These are phyloP conservation scores for Pedionomus torquatus DNA, from an alignment of 2,113 vertebrate genomes.

Conservation along the genomic window DNA sequence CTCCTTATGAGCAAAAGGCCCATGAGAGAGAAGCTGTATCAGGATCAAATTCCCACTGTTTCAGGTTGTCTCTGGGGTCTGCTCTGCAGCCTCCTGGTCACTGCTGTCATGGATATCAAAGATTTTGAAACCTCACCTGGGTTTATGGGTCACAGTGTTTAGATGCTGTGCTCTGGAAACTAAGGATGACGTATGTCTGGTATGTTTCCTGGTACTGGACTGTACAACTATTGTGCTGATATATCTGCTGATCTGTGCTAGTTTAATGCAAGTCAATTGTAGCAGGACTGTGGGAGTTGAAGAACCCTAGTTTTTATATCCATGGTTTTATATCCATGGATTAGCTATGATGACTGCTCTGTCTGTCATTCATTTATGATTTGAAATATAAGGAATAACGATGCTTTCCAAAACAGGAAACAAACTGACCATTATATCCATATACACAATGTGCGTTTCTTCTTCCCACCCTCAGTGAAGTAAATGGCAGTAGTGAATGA, in stretches of 20 bases:
- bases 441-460: not conserved
- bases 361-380: not conserved
- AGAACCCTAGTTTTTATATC: not conserved
- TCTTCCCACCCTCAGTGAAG: not conserved
- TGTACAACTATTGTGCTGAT: not conserved
- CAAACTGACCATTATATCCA: not conserved
- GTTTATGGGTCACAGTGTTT: not conserved
- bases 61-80: not conserved
- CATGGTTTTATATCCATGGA: not conserved
- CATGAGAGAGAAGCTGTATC: rapidly evolving
- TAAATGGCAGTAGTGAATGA: not conserved
- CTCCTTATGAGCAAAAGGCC: not conserved
- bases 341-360: not conserved
- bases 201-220: not conserved
- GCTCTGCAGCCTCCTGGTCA: not conserved
- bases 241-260: not conserved
- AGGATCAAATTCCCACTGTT: not conserved
- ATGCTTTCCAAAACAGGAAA: not conserved
- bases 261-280: not conserved
- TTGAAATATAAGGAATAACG: not conserved
- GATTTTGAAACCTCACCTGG: not conserved
- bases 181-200: not conserved
- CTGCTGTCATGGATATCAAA: not conserved
- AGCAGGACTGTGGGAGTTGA: not conserved
- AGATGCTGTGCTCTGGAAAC: not conserved